These are phyloP conservation scores for Falco berigora DNA, from an alignment of 2,797 vertebrate species.

Conservation along the genomic window DNA sequence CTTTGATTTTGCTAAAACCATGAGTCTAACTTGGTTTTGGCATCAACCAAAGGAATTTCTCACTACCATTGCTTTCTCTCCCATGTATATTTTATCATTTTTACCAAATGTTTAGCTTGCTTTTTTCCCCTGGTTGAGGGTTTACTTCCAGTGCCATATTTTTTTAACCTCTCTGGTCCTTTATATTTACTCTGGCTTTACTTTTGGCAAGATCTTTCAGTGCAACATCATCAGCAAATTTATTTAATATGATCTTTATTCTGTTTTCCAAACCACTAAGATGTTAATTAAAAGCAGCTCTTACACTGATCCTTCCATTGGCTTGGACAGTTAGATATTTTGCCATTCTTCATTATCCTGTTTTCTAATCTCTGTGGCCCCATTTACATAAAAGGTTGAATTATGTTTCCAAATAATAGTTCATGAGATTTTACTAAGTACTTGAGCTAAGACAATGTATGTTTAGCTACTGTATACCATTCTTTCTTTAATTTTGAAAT, in stretches of 20 bases:
- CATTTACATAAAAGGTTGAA: background rate
- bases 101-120: background rate
- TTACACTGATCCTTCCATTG: background rate
- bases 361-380: background rate
- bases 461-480: background rate
- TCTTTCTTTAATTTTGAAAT: background rate
- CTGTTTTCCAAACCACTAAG: conserved; percentile 12
- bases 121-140: background rate
- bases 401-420: background rate
- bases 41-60: background rate
- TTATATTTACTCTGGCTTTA: conserved; percentile 24
- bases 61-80: background rate
- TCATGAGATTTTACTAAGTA: background rate
- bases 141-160: background rate
- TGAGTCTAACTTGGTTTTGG: background rate
- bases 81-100: background rate
- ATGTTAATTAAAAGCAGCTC: conserved; percentile 48
- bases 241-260: conserved; percentile 28
- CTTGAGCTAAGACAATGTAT: background rate
- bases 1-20: background rate
- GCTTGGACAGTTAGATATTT: background rate
- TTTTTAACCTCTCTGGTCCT: conserved; percentile 6
- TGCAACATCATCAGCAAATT: background rate
- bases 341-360: background rate
- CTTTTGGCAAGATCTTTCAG: conserved; percentile 18